A percentile compares a stretch with the other conserved stretches of the same genome.
phyloP scores from a whole-genome alignment of 2,888 invertebrate genomes.

The Pseudococcus viburni region DNA sequence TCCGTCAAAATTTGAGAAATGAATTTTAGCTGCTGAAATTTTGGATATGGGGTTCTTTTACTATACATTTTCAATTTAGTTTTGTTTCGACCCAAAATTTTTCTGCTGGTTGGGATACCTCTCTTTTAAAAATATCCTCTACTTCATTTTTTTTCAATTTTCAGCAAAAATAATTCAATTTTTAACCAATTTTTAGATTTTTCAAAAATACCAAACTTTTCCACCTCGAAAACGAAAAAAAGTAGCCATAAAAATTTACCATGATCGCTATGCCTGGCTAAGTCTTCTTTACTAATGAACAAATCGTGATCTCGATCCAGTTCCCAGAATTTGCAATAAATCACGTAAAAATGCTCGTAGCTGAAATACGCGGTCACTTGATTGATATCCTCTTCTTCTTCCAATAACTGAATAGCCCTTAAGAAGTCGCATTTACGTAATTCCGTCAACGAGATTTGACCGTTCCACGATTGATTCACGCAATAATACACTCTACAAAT shows the following conservation, averaged over 20 bases:
- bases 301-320: conserved; percentile 98
- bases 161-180: too few species aligned
- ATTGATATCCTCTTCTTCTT: conserved; percentile 98
- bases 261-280: conserved; percentile 95
- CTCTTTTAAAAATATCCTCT: too few species aligned
- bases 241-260: conserved; percentile 75
- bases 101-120: too few species aligned
- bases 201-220: too few species aligned
- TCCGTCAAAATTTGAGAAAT: too few species aligned
- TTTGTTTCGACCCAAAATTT: too few species aligned
- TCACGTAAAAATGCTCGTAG: conserved; percentile 99
- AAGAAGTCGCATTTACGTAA: conserved; percentile 92
- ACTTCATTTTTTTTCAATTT: too few species aligned
- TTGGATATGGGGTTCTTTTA: too few species aligned
- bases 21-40: too few species aligned
- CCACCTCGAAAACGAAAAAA: too few species aligned
- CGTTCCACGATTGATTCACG: conserved; percentile 97
- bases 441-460: conserved; percentile 89
- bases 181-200: too few species aligned
- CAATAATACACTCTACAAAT: conserved; percentile 98
- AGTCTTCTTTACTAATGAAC: conserved; percentile 93
- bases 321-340: conserved; percentile 99
- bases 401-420: conserved; percentile 81
- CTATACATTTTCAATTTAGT: too few species aligned
- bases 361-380: conserved; percentile 84